Conservation (phyloP, 2,797 vertebrate genomes). For the Sebastes hubbsi region DNA sequence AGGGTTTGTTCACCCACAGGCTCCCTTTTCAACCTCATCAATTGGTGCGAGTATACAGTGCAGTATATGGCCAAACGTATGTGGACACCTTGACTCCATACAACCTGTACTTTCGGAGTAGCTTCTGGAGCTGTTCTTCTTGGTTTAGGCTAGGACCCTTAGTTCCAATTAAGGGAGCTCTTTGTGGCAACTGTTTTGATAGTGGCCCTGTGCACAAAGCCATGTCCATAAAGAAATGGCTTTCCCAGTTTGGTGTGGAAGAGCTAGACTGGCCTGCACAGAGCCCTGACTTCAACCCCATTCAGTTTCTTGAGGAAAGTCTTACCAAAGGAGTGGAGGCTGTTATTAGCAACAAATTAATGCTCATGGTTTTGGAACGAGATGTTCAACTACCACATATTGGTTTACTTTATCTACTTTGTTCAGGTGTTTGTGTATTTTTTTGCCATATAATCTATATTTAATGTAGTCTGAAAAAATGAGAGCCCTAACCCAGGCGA, state of each 20-base stretch:
- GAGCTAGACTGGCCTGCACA: neutral
- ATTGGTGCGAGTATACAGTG: neutral
- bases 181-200: neutral
- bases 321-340: neutral
- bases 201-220: neutral
- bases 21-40: neutral
- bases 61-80: neutral
- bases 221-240: neutral
- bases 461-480: neutral
- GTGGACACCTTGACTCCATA: neutral
- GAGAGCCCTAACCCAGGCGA: neutral
- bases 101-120: neutral
- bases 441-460: neutral
- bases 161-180: neutral
- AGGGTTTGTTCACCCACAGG: neutral
- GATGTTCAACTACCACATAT: neutral
- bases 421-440: neutral
- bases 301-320: neutral
- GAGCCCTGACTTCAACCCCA: neutral
- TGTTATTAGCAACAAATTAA: neutral
- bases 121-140: neutral
- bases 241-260: neutral
- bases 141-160: neutral
- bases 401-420: neutral
- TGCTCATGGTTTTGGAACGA: too few species aligned